Conservation (phyloP, 2,797 vertebrate genomes). For the Anguilla marmorata region DNA sequence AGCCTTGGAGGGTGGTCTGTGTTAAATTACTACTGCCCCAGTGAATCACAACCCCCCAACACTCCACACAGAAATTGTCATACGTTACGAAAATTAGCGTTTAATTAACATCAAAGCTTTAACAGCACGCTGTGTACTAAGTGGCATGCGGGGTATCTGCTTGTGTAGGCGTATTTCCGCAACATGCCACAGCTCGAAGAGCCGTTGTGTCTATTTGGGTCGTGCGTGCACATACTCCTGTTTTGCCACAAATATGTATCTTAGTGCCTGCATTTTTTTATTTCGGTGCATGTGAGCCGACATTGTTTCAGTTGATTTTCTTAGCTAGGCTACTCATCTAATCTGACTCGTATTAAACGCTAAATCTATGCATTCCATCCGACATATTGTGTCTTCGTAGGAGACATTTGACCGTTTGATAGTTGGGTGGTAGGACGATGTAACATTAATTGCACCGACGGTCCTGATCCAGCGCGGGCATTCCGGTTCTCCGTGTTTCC, state of each 20-base stretch:
- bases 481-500: neutral
- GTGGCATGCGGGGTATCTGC: neutral
- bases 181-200: constrained; percentile 3
- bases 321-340: neutral
- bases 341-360: neutral
- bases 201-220: constrained; percentile 51
- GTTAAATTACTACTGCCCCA: constrained; percentile 23
- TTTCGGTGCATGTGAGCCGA: neutral
- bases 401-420: neutral
- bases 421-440: constrained; percentile 10
- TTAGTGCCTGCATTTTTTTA: neutral
- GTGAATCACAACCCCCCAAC: neutral
- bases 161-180: neutral
- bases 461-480: neutral
- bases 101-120: constrained; percentile 42
- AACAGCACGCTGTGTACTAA: constrained; percentile 17
- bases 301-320: neutral
- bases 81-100: constrained; percentile 26
- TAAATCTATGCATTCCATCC: neutral
- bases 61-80: constrained; percentile 1
- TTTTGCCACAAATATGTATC: neutral
- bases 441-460: neutral
- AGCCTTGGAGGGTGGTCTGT: neutral
- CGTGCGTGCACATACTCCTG: constrained; percentile 23
- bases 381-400: neutral